phyloP scores from a whole-genome alignment of 1,140 invertebrate species.

The Cepaea nemoralis region DNA sequence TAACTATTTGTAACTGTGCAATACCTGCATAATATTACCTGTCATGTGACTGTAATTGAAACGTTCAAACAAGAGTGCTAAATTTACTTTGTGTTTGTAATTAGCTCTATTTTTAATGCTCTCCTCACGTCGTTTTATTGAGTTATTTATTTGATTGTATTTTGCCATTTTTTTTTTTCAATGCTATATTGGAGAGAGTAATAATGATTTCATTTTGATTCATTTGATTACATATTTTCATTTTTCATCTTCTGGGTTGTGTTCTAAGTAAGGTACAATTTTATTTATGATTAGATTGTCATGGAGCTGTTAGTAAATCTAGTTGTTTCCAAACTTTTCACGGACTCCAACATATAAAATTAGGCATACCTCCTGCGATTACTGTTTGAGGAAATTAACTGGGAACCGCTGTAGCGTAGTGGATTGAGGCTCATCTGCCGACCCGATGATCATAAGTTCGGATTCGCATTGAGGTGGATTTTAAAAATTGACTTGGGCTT shows the following conservation, averaged over 20 bases:
- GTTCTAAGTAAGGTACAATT: slow-evolving; percentile 24
- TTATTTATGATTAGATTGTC: no score
- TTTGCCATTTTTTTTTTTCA: slow-evolving; percentile 1
- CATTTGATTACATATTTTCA: slow-evolving; percentile 28
- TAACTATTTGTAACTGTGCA: neutral
- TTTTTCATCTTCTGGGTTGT: slow-evolving; percentile 25
- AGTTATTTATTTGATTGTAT: neutral
- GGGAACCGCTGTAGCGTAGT: no score
- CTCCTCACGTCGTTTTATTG: neutral
- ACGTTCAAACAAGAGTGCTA: slow-evolving; percentile 6
- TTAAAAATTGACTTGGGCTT: no score
- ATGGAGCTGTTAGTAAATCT: no score
- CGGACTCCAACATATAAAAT: no score
- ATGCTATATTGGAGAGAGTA: neutral
- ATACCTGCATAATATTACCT: slow-evolving; percentile 30
- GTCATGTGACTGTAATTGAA: slow-evolving; percentile 24
- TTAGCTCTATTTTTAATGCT: neutral
- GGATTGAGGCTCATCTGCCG: no score
- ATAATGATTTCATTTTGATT: neutral
- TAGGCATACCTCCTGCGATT: no score
- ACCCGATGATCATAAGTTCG: no score
- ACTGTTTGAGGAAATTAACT: no score
- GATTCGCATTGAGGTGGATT: no score
- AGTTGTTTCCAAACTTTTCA: no score
- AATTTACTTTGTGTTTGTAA: neutral